phyloP scores from a whole-genome alignment of 2,888 invertebrate genomes.

The Chrysolina haemoptera region DNA sequence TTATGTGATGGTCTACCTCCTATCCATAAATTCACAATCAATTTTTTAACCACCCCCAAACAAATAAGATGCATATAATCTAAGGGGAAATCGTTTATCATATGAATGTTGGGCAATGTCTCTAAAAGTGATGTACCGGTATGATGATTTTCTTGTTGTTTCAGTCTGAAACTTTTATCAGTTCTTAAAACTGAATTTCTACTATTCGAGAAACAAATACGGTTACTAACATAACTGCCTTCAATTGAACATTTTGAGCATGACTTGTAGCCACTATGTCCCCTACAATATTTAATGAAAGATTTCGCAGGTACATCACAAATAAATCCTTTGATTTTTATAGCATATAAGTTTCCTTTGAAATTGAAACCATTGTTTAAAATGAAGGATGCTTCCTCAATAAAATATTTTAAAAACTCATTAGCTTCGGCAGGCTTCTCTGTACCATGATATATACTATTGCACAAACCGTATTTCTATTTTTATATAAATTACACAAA shows the following conservation, averaged over 20 bases:
- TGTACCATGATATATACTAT: slow-evolving; percentile 37
- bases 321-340: slow-evolving; percentile 43
- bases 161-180: slow-evolving; percentile 36
- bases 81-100: slow-evolving; percentile 50
- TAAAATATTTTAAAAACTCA: slow-evolving; percentile 36
- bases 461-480: slow-evolving; percentile 33
- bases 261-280: slow-evolving; percentile 45
- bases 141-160: slow-evolving; percentile 47
- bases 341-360: slow-evolving; percentile 10
- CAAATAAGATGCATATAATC: slow-evolving; percentile 47
- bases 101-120: slow-evolving; percentile 50
- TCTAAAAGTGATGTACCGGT: slow-evolving; percentile 45
- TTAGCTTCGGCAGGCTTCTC: slow-evolving; percentile 37
- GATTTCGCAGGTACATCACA: slow-evolving; percentile 50
- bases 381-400: slow-evolving; percentile 29
- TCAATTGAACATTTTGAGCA: slow-evolving; percentile 45
- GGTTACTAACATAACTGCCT: slow-evolving; percentile 25
- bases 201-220: slow-evolving; percentile 40
- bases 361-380: slow-evolving; percentile 10
- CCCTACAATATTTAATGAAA: slow-evolving; percentile 40
- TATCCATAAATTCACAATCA: slow-evolving; percentile 30
- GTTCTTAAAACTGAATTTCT: slow-evolving; percentile 34
- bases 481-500: slow-evolving; percentile 27
- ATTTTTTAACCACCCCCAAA: slow-evolving; percentile 32
- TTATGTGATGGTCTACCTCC: slow-evolving; percentile 30